Base-by-base conservation (phyloP, 2,888 invertebrate species). In the Dysmachus trigonus region DNA sequence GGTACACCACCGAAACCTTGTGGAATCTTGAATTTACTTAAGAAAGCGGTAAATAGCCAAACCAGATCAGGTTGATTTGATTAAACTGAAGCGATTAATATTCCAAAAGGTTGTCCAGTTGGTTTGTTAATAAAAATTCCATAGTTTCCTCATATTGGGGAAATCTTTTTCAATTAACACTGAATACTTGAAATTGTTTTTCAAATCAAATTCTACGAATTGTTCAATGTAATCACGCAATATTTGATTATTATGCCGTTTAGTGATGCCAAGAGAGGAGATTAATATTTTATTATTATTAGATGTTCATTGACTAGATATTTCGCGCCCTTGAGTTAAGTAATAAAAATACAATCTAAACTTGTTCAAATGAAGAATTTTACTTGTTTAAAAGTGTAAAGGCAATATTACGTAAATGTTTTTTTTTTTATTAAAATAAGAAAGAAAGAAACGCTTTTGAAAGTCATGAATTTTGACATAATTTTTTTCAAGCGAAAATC, bases 11-110 rank as follows among this genome's bases (percentile, higher is more conserved):
- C n/a, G n/a, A n/a, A 62, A 22, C 62, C 62, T 62, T 62, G 62
- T 62, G 62, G 62, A 62, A 62, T 76, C 47, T 85, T 77, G 53
- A 62, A 77, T 76, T 85, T 62, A 77, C 31, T 85, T 53, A 38
- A 41, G 62, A 62, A 62, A 62, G 62, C 62, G 62, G 27, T 27
- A 62, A 62, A 62, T 62, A 62, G 62, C 62, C 62, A 62, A n/a
- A 27, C 18, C 62, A 62, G 62, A 62, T 62, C 62, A 27, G 27
- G 22, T 62, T 7, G 27, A 62, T 62, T 62, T 62, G 62, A 22
- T 27, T 62, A 22, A 41, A 27, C 22, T 27, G 27, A 62, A 22
- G 1, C 62, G 8, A 62, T 62, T 62, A 62, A 62, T 62, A 62
- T 62, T 62, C 62, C 5, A n/a, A 8, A 62, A 62, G 62, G 62